Base-by-base conservation (phyloP, 1,140 invertebrate genomes). In the Adoxophyes honmai region DNA sequence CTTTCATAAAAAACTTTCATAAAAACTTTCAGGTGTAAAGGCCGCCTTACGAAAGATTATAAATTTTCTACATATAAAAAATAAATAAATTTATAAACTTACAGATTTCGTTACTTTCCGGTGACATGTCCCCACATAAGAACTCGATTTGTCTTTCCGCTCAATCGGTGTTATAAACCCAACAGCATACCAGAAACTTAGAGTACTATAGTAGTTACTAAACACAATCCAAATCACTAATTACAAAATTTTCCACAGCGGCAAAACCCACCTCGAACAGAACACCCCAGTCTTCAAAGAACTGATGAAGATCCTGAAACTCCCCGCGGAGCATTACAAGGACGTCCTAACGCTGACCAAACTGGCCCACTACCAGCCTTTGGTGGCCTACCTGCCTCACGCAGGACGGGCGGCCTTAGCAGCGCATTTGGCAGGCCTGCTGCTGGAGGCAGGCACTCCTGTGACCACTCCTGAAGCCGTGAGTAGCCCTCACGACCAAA, bases 291-390 rank as follows among this genome's bases (percentile, higher is more conserved):
- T 98, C 2, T 97, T 96, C 33, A 95, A 96, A 75, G 98, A 99
- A 86, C 89, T 99, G 60, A 94, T 96, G 64, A 94, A 97, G 72
- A 92, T 99, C 48, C 92, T 99, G 77, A 97, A 98, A 86, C 95
- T 99, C 48, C 98, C 98, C 6, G 92, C 98, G 10, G 97, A 99
- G 76, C 95, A 96, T 74, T 99, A 99, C 81, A 98, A 97, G 80
- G 96, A 99, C 82, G 93, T 98, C 9, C 89, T 98, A 14, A 96
- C 94, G 0, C 92, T 99, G 1, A 91, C 98, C 34, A 91, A 95
- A 68, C 84, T 98, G 54, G 92, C 95, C 68, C 93, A 98, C 88
- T 99, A 96, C 76, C 93, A 94, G 6, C 94, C 94, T 3, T 87
- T 99, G 7, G 92, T 99, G 66, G 92, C 95, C 18, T 95, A 96